phyloP scores from a whole-genome alignment of 2,888 invertebrate genomes.

The Dermolepida albohirtum region DNA sequence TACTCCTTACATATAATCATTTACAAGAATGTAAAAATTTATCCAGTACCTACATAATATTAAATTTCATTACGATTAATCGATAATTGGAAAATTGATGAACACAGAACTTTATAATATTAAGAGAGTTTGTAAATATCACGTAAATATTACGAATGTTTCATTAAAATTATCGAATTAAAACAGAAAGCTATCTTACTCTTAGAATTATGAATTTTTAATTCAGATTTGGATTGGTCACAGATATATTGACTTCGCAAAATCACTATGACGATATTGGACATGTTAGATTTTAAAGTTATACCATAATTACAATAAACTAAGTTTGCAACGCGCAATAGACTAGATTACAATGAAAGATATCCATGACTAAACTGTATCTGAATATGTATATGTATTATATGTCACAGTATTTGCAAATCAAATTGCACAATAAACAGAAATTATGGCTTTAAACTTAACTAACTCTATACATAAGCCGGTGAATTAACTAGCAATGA shows the following conservation, averaged over 20 bases:
- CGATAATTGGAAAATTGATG: background rate
- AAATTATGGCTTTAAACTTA: conserved; percentile 22
- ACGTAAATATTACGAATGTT: conserved; percentile 8
- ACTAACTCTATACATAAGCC: conserved; percentile 24
- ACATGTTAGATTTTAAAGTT: background rate
- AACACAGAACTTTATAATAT: background rate
- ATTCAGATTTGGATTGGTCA: no score
- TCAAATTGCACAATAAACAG: conserved; percentile 16
- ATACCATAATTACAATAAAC: background rate
- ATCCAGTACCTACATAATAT: no score
- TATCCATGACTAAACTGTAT: conserved; percentile 17
- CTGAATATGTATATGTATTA: conserved; percentile 1
- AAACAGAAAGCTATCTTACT: no score
- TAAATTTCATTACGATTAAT: background rate
- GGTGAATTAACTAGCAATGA: background rate
- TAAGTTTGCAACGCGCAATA: background rate
- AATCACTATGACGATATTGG: background rate
- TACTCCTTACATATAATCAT: background rate
- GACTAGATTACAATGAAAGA: conserved; percentile 16
- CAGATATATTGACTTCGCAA: background rate
- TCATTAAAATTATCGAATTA: background rate
- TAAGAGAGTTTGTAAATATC: conserved; percentile 15
- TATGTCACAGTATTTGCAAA: conserved; percentile 2
- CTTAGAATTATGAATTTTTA: no score
- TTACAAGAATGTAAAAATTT: conserved; percentile 4